Base-by-base conservation (phyloP, 2,888 invertebrate species). In the Halocaridina rubra region DNA sequence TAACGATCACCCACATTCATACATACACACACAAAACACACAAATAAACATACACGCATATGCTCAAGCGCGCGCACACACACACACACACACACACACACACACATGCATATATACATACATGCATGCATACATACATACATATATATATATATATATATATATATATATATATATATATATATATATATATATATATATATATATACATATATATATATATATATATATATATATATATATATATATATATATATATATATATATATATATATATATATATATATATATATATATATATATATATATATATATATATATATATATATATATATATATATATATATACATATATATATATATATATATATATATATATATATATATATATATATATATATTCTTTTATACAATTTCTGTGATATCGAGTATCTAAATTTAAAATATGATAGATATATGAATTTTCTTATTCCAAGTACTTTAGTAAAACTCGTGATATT, bases 191-290 rank as follows among this genome's bases (percentile, higher is more conserved):
- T 75, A 53, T 75, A 53, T 75, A 27, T 74, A 74, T 74, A 39
- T 74, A 74, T 74, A 53, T 74, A 74, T 53, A 24, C 27, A 74
- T 81, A 72, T 72, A 81, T 74, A 74, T 74, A 74, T 74, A 74
- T 74, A 81, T 74, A 80, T 80, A 80, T 74, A 72, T 57, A 80
- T 81, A n/a, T n/a, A n/a, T n/a, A n/a, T n/a, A n/a, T n/a, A n/a
- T n/a, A n/a, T n/a, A n/a, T n/a, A n/a, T n/a, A n/a, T n/a, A n/a
- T n/a, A n/a, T n/a, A n/a, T n/a, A n/a, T n/a, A n/a, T n/a, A n/a
- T n/a, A n/a, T n/a, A n/a, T n/a, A n/a, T n/a, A n/a, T n/a, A n/a
- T n/a, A n/a, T n/a, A n/a, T n/a, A n/a, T n/a, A n/a, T n/a, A n/a
- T n/a, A n/a, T n/a, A n/a, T n/a, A n/a, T n/a, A n/a, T 32, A 78